phyloP scores from a whole-genome alignment of 2,797 vertebrate genomes.

The Muscicapa striata region DNA sequence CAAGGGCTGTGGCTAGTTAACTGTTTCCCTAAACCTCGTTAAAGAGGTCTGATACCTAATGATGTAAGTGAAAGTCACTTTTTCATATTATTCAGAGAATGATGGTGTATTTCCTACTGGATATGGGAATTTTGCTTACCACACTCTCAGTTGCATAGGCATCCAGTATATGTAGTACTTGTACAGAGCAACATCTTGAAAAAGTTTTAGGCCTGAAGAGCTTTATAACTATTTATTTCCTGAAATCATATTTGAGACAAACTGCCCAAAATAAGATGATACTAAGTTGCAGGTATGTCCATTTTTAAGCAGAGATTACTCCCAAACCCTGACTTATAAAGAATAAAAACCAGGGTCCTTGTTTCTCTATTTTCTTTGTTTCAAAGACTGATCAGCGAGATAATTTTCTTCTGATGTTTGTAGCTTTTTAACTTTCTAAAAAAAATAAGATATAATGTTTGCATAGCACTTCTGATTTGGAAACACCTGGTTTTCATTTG shows the following conservation, averaged over 20 bases:
- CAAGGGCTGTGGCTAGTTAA: background rate
- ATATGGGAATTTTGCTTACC: background rate
- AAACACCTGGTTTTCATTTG: constrained; percentile 59
- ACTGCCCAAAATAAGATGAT: background rate
- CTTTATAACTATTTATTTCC: background rate
- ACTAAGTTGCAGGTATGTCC: background rate
- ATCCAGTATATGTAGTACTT: background rate
- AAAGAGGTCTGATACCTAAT: background rate
- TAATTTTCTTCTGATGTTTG: background rate
- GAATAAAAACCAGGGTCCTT: background rate
- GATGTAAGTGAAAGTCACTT: background rate
- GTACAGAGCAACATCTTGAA: background rate
- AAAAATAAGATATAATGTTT: constrained; percentile 21
- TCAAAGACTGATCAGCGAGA: background rate
- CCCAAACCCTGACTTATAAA: background rate
- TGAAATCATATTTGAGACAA: background rate
- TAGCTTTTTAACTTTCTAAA: background rate
- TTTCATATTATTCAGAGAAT: background rate
- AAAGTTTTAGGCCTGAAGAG: background rate
- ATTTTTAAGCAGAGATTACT: background rate
- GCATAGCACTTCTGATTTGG: background rate
- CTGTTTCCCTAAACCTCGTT: rapidly evolving
- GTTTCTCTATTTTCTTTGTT: background rate
- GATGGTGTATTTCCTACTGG: background rate
- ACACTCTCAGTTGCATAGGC: background rate